Evolutionary conservation across 2,888 invertebrate genomes (phyloP).

Genomic region (Drosophila kambysellisi): DNA sequence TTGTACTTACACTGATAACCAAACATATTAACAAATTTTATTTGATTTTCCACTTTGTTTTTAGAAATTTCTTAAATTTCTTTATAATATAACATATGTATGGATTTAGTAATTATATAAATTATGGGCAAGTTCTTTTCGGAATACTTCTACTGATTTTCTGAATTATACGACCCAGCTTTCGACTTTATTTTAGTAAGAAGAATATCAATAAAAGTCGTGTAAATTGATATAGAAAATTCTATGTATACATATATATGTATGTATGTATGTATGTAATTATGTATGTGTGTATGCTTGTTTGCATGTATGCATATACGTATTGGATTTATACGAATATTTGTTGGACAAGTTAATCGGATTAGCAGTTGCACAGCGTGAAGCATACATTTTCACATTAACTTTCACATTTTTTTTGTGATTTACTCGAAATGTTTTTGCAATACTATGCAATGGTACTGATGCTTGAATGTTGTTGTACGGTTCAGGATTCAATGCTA

Average conservation of each 20-base stretch:
- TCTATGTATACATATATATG: constrained; percentile 34
- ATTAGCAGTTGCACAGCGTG: constrained; percentile 33
- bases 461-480: constrained; percentile 11
- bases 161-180: constrained; percentile 18
- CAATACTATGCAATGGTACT: constrained; percentile 11
- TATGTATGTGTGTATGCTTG: constrained; percentile 19
- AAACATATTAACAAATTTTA: constrained; percentile 39
- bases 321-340: constrained; percentile 31
- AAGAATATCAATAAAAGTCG: constrained; percentile 47
- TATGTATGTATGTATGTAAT: constrained; percentile 11
- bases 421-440: constrained; percentile 25
- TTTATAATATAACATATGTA: constrained; percentile 19
- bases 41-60: constrained; percentile 24
- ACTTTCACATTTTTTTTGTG: constrained; percentile 15
- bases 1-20: constrained; percentile 50
- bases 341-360: constrained; percentile 52
- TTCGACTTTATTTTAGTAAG: constrained; percentile 36
- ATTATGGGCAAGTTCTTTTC: constrained; percentile 33
- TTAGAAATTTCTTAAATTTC: constrained; percentile 29
- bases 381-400: constrained; percentile 23
- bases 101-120: constrained; percentile 25
- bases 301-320: constrained; percentile 18
- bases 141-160: constrained; percentile 32
- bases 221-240: constrained; percentile 69
- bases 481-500: constrained; percentile 21